Evolutionary conservation across 2,888 invertebrate genomes (phyloP).

Genomic region (Trachelus troglodyta): DNA sequence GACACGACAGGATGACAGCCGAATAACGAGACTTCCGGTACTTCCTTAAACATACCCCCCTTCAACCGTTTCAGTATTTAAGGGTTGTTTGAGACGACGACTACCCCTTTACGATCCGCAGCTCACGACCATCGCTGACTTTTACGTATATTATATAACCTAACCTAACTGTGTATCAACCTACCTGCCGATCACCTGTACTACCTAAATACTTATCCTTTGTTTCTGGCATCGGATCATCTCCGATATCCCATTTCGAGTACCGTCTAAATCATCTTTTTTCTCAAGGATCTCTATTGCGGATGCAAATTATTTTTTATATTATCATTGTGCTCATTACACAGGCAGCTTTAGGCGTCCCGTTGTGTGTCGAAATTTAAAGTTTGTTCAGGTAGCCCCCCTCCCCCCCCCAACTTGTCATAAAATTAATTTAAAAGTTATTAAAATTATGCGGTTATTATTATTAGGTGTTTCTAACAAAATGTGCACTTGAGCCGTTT

Average conservation of each 20-base stretch:
- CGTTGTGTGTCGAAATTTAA: not conserved
- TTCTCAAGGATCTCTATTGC: not conserved
- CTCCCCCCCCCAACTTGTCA: too few relatives aligned
- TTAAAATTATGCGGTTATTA: too few relatives aligned
- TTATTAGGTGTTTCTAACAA: too few relatives aligned
- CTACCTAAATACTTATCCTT: not conserved
- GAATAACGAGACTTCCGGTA: not conserved
- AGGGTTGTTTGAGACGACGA: not conserved
- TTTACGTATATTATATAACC: not conserved
- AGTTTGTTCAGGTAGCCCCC: too few relatives aligned
- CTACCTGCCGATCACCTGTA: not conserved
- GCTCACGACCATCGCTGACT: not conserved
- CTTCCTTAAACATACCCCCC: not conserved
- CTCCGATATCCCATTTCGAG: not conserved
- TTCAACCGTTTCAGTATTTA: not conserved
- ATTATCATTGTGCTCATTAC: not conserved
- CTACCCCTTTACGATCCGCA: not conserved
- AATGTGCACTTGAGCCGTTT: too few relatives aligned
- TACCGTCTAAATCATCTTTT: not conserved
- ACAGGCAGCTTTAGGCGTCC: not conserved
- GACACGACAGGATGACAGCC: not conserved
- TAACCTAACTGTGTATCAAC: not conserved
- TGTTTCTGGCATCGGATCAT: not conserved
- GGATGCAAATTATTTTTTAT: not conserved
- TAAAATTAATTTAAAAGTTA: too few relatives aligned